Percentiles rank a stretch among this genome's conserved stretches.
phyloP scores from a whole-genome alignment of 1,140 invertebrate species.

The Drosophila guanche region DNA sequence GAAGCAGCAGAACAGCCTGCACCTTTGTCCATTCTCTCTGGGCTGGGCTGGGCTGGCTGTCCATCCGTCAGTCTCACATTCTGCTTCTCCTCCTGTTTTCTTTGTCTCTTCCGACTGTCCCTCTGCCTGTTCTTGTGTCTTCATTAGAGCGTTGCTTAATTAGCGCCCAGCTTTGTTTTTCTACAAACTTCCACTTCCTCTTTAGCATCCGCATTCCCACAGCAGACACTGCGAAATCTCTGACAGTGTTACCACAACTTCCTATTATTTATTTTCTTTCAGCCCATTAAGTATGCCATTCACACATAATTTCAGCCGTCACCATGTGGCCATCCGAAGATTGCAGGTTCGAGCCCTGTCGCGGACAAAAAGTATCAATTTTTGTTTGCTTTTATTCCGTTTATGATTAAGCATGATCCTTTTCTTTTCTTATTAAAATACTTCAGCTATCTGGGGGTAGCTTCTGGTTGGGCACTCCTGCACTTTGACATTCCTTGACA shows the following conservation, averaged over 20 bases:
- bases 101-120: not conserved
- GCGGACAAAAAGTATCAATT: conserved; percentile 37
- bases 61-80: conserved; percentile 27
- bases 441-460: not conserved
- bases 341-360: conserved; percentile 74
- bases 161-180: conserved; percentile 67
- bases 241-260: too few species aligned
- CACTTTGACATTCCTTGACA: not conserved
- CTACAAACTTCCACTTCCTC: conserved; percentile 16
- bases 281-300: too few species aligned
- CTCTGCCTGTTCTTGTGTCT: conserved; percentile 43
- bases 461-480: not conserved
- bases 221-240: too few species aligned
- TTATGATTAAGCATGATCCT: not conserved
- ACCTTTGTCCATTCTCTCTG: conserved; percentile 14
- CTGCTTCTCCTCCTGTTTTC: too few species aligned
- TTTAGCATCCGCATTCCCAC: too few species aligned
- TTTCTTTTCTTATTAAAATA: not conserved
- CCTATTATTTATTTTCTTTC: too few species aligned
- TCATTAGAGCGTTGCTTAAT: conserved; percentile 78
- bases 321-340: conserved; percentile 71
- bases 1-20: conserved; percentile 24
- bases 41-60: conserved; percentile 7
- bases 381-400: conserved; percentile 2
- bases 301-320: conserved; percentile 2